A percentile compares a stretch with the other conserved stretches of the same genome.
Conservation (phyloP, 2,797 vertebrate genomes). For the Eremophila alpestris region DNA sequence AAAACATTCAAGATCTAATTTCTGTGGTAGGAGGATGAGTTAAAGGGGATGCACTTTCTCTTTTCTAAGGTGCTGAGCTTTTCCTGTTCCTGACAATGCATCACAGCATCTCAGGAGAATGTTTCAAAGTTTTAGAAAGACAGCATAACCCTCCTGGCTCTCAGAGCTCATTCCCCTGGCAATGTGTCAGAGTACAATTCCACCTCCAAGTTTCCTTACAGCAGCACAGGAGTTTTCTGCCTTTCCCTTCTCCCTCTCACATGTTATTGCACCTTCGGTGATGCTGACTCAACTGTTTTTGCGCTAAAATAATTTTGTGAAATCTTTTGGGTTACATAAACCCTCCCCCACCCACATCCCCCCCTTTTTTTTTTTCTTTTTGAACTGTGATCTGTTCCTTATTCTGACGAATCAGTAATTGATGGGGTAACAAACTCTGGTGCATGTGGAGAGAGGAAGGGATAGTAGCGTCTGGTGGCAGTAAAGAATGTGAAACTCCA, state of each 20-base stretch:
- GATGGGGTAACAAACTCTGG: background rate
- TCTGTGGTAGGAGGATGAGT: background rate
- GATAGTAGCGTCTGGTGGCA: background rate
- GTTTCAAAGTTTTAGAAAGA: background rate
- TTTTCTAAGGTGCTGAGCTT: background rate
- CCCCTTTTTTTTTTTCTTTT: background rate
- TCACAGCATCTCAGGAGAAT: background rate
- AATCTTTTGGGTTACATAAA: slow-evolving; percentile 26
- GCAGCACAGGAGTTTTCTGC: background rate
- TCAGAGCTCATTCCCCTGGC: background rate
- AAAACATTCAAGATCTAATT: background rate
- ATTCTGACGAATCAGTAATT: background rate
- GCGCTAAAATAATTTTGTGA: background rate
- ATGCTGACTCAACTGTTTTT: slow-evolving; percentile 49
- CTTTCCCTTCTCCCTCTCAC: background rate
- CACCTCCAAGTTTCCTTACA: background rate
- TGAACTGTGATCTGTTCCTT: background rate
- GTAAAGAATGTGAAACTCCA: background rate
- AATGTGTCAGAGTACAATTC: background rate
- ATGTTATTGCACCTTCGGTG: background rate
- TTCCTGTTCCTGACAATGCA: background rate
- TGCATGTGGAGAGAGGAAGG: background rate
- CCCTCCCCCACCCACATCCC: background rate
- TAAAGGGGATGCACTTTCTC: background rate
- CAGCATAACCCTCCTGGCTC: background rate